Evolutionary conservation across 2,113 vertebrate species (phyloP).

Genomic region (Todiramphus chloris): DNA sequence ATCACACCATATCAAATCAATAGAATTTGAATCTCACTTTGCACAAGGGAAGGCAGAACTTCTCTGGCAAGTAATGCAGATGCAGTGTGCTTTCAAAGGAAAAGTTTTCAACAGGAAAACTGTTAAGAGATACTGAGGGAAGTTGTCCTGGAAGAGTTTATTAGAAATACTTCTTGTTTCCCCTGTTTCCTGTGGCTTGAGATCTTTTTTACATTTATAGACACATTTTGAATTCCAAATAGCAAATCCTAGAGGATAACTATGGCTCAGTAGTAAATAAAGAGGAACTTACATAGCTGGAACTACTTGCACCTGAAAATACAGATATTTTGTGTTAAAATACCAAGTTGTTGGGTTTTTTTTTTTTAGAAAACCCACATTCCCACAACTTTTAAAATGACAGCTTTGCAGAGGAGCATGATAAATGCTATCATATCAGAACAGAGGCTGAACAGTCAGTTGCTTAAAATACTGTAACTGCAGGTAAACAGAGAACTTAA

Average conservation of each 20-base stretch:
- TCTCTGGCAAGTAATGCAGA: background rate
- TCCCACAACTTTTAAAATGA: background rate
- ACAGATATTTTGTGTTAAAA: slow-evolving; percentile 16
- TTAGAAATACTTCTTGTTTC: background rate
- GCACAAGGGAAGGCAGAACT: background rate
- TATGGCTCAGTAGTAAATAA: slow-evolving; percentile 8
- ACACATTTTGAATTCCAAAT: slow-evolving; percentile 30
- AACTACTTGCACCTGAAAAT: slow-evolving; percentile 31
- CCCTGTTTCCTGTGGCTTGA: background rate
- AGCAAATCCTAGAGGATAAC: slow-evolving; percentile 31
- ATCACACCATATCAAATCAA: background rate
- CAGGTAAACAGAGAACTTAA: background rate
- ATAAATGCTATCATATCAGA: background rate
- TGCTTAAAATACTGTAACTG: background rate
- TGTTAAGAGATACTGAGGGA: background rate
- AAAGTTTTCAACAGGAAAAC: background rate
- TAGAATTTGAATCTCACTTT: background rate
- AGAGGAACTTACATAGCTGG: slow-evolving; percentile 36
- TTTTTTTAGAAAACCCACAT: slow-evolving; percentile 10
- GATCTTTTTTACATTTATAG: background rate
- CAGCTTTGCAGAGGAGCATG: slow-evolving; percentile 14
- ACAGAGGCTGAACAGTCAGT: background rate
- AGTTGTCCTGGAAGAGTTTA: background rate
- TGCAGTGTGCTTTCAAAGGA: background rate
- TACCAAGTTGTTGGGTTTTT: background rate